These are phyloP conservation scores for Ophioninae sp. DNA, from an alignment of 2,888 invertebrate genomes.

Conservation along the genomic window DNA sequence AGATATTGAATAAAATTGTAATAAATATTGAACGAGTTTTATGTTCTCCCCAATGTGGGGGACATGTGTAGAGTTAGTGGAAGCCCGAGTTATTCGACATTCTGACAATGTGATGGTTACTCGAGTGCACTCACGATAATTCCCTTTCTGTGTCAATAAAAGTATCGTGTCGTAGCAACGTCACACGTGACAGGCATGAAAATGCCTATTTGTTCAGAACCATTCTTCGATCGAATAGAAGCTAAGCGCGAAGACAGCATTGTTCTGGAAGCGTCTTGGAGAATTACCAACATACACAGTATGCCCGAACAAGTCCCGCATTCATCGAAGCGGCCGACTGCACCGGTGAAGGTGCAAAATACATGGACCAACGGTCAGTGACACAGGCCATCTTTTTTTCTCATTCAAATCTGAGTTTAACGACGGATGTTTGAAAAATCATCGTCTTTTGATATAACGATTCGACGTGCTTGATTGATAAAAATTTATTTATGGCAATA, in stretches of 20 bases:
- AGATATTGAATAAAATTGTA: too few species aligned
- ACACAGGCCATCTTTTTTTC: neutral
- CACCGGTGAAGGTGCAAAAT: constrained; percentile 9
- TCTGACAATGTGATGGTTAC: neutral
- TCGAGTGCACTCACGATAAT: constrained; percentile 37
- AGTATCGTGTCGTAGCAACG: neutral
- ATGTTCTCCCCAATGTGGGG: too few species aligned
- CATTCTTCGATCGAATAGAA: neutral
- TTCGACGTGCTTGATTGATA: too few species aligned
- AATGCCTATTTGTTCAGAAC: neutral
- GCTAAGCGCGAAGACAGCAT: neutral
- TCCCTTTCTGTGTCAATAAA: neutral
- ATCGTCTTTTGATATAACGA: neutral
- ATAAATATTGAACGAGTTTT: too few species aligned
- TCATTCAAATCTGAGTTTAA: neutral
- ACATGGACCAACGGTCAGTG: constrained; percentile 4
- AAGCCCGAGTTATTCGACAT: neutral
- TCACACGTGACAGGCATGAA: neutral
- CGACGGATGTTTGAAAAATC: neutral
- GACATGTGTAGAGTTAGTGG: neutral
- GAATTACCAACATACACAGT: neutral
- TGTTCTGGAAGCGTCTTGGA: neutral
- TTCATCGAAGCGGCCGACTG: neutral
- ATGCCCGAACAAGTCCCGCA: neutral
- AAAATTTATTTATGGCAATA: neutral